Base-by-base conservation (phyloP, 2,797 vertebrate genomes). In the Echeneis naucrates region DNA sequence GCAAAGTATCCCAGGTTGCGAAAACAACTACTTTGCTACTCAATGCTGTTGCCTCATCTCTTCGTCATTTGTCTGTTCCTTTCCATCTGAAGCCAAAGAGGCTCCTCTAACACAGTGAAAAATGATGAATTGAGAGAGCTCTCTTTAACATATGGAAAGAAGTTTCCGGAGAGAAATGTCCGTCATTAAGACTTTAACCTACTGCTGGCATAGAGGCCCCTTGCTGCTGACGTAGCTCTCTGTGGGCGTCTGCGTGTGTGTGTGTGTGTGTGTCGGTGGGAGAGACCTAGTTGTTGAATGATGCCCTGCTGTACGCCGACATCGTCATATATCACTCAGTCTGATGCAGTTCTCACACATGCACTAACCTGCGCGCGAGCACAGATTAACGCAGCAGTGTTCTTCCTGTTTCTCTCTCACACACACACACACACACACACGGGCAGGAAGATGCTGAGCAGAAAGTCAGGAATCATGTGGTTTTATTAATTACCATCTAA, bases 401-500 rank as follows among this genome's bases (percentile, higher is more conserved):
- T 68, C 19, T 69, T 50, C 12, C 42, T 35, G 21, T 27, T 24
- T 12, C 24, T 16, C 42, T 14, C 16, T 7, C 51, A 4, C 50
- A 27, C 16, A 19, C 58, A 51, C 9, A 44, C 40, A 58, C 70
- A 48, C 44, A 24, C 52, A 53, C 52, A 44, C 63, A 77, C 44
- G 69, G 21, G 35, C 54, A 61, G 71, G 59, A 38, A 58, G 53
- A 82, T 60, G 78, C 69, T 13, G 6, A 45, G 81, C 80, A 66
- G 67, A 70, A 63, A 69, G 85, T 89, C 92, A 81, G 84, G 82
- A 83, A 85, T 92, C 92, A 44, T 87, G 92, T 45, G 83, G 92
- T 90, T 92, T 94, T 91, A 94, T 94, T 94, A 94, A 95, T 94
- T 91, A 94, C 83, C 53, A 48, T 88, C 81, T 85, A 77, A 91